phyloP scores from a whole-genome alignment of 2,797 vertebrate genomes.

The Naso thynnoides region DNA sequence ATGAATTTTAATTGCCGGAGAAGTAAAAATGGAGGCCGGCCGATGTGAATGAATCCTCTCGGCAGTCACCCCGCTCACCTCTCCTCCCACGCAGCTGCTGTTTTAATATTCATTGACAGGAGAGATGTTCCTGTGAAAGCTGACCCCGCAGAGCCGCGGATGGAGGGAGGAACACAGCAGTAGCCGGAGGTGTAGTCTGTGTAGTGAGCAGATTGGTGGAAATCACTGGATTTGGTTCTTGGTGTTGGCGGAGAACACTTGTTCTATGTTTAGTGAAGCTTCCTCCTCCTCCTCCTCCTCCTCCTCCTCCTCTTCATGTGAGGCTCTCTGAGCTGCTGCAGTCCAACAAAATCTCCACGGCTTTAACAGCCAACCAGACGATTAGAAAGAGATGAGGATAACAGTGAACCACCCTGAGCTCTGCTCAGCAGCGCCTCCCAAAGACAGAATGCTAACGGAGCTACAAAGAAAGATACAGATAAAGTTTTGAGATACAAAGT shows the following conservation, averaged over 20 bases:
- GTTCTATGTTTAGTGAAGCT: conserved; percentile 41
- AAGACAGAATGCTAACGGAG: too few species aligned
- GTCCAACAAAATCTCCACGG: conserved; percentile 4
- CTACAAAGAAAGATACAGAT: too few species aligned
- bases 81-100: conserved; percentile 59
- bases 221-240: conserved; percentile 19
- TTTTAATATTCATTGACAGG: conserved; percentile 44
- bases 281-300: conserved; percentile 17
- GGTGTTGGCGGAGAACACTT: conserved; percentile 32
- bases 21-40: conserved; percentile 34
- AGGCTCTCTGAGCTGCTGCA: conserved; percentile 6
- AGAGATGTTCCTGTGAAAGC: conserved; percentile 31
- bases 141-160: conserved; percentile 11
- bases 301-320: conserved; percentile 18
- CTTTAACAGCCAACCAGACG: conserved; percentile 25
- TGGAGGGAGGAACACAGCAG: conserved; percentile 7
- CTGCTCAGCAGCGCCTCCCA: background rate
- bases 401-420: background rate
- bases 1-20: conserved; percentile 56
- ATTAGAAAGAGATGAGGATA: conserved; percentile 8
- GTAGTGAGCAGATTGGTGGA: conserved; percentile 33
- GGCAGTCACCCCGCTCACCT: conserved; percentile 49
- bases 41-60: conserved; percentile 48
- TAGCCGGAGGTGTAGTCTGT: conserved; percentile 30
- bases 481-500: too few species aligned